These are phyloP conservation scores for Acanthaster planci DNA, from an alignment of 35 echinoderm and acorn worm genomes.

Conservation along the genomic window DNA sequence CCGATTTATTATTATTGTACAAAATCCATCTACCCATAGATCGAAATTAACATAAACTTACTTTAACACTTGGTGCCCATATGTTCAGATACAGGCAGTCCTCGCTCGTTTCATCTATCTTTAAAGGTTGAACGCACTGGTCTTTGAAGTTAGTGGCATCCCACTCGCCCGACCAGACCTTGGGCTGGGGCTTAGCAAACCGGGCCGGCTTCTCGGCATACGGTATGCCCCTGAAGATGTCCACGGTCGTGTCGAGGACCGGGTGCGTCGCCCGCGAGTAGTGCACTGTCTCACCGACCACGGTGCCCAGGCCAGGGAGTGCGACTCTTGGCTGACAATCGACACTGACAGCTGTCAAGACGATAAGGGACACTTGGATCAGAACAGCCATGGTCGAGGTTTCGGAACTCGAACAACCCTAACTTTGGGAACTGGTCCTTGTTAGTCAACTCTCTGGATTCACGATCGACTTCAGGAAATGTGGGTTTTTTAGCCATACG, in stretches of 20 bases:
- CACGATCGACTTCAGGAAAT: no score
- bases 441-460: no score
- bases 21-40: no score
- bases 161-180: not conserved
- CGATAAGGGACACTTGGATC: not conserved
- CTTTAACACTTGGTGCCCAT: constrained; percentile 71
- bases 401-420: no score
- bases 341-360: not conserved
- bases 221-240: constrained; percentile 77
- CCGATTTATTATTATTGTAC: no score
- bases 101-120: constrained; percentile 43
- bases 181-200: constrained; percentile 56
- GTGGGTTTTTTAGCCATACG: no score
- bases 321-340: constrained; percentile 30
- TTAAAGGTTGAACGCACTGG: constrained; percentile 22
- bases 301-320: constrained; percentile 37
- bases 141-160: constrained; percentile 35
- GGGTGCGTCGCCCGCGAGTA: constrained; percentile 41
- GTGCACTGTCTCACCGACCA: constrained; percentile 57
- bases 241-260: constrained; percentile 31
- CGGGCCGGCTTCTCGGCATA: constrained; percentile 72
- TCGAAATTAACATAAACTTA: constrained; percentile 22
- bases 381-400: no score
- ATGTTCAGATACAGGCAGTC: constrained; percentile 90
- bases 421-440: no score